Percentiles rank a stretch among this genome's conserved stretches.
These are phyloP conservation scores for Aspidiotus destructor DNA, from an alignment of 2,888 invertebrate species.

Conservation along the genomic window DNA sequence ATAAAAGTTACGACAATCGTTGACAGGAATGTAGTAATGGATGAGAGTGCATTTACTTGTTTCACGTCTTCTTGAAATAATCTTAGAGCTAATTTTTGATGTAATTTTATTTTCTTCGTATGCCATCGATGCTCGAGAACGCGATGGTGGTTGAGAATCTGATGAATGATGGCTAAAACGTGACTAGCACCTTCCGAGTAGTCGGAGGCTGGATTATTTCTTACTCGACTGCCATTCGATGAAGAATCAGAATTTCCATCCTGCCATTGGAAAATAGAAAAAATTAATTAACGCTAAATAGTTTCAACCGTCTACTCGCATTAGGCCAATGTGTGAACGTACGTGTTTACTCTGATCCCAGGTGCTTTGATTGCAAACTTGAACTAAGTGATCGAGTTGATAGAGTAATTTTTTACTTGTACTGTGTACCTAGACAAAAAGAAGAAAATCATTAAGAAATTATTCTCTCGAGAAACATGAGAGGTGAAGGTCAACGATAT, in stretches of 20 bases:
- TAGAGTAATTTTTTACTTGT: conserved; percentile 92
- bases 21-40: no score
- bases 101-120: conserved; percentile 85
- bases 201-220: conserved; percentile 71
- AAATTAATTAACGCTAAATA: no score
- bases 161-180: conserved; percentile 90
- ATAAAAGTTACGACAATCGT: not conserved
- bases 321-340: conserved; percentile 37
- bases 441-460: conserved; percentile 9
- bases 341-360: conserved; percentile 63
- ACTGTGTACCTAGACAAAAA: conserved; percentile 65
- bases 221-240: conserved; percentile 24
- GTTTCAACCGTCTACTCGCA: no score
- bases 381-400: conserved; percentile 89
- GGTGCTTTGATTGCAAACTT: conserved; percentile 84
- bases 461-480: no score
- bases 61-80: conserved; percentile 96
- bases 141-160: conserved; percentile 89
- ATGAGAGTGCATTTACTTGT: conserved; percentile 52
- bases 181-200: conserved; percentile 95
- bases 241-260: conserved; percentile 36
- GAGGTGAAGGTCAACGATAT: no score
- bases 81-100: conserved; percentile 80
- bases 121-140: conserved; percentile 91
- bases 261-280: conserved; percentile 9